phyloP scores from a whole-genome alignment of 1,140 invertebrate species.

The Schlechtendalia chinensis region DNA sequence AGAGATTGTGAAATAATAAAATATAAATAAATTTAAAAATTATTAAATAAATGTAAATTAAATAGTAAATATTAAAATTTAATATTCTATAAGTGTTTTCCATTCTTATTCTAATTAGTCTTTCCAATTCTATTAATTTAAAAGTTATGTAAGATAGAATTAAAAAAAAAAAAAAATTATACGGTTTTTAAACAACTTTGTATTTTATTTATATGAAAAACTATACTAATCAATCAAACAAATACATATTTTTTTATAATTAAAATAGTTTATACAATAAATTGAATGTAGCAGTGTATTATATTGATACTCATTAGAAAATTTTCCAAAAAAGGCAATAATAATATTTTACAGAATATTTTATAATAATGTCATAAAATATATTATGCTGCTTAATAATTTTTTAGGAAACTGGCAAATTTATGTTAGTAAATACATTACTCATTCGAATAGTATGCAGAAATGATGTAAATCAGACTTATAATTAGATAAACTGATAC shows the following conservation, averaged over 20 bases:
- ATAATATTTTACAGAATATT: neutral
- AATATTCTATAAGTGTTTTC: no score
- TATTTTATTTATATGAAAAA: constrained; percentile 14
- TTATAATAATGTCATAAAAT: constrained; percentile 8
- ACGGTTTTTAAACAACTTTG: constrained; percentile 15
- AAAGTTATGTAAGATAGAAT: no score
- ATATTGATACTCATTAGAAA: neutral
- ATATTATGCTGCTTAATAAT: constrained; percentile 14
- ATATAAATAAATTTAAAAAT: no score
- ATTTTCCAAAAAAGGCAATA: neutral
- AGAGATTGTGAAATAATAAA: no score
- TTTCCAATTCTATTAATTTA: no score
- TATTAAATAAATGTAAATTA: no score
- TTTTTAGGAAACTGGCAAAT: constrained; percentile 29
- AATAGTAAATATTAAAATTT: no score
- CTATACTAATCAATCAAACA: constrained; percentile 27
- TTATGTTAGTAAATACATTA: constrained; percentile 10
- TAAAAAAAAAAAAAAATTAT: no score
- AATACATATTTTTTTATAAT: constrained; percentile 27
- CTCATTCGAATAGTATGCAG: constrained; percentile 28
- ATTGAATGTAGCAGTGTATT: neutral
- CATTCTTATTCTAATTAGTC: no score
- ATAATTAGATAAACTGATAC: constrained; percentile 45
- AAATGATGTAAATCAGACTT: constrained; percentile 44
- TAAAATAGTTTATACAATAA: constrained; percentile 31